Evolutionary conservation across 2,113 vertebrate species (phyloP).

Genomic region (Eurystomus gularis): DNA sequence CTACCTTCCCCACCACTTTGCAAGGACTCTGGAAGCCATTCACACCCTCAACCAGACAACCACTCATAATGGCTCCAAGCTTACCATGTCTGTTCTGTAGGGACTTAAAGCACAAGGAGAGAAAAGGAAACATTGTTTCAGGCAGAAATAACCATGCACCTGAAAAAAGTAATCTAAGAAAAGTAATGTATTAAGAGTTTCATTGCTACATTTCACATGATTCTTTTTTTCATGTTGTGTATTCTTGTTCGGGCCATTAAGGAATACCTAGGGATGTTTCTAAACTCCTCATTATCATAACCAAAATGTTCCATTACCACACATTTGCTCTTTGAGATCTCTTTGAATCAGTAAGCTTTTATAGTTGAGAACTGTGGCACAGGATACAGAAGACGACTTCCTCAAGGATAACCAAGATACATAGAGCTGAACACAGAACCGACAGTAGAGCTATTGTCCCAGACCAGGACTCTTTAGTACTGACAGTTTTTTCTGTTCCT

Average conservation of each 20-base stretch:
- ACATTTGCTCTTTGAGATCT: not conserved
- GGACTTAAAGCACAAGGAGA: not conserved
- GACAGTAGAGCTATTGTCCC: constrained; percentile 6
- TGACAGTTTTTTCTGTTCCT: not conserved
- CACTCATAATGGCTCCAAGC: not conserved
- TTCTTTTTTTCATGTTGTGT: not conserved
- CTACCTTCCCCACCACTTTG: not conserved
- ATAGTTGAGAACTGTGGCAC: not conserved
- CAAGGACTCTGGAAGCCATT: not conserved
- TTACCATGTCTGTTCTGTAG: not conserved
- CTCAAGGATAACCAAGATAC: not conserved
- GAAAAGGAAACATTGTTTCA: not conserved
- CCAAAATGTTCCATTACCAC: not conserved
- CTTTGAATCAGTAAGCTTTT: not conserved
- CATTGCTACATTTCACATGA: not conserved
- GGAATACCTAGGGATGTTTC: not conserved
- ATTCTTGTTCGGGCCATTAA: not conserved
- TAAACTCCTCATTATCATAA: not conserved
- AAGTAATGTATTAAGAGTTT: not conserved
- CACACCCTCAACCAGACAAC: not conserved
- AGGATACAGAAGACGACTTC: constrained; percentile 11
- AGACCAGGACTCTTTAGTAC: not conserved
- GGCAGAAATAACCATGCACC: not conserved
- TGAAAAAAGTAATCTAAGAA: not conserved
- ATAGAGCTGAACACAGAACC: not conserved